Percentiles rank a stretch among this genome's conserved stretches.
These are phyloP conservation scores for Epirrhoe alternata DNA, from an alignment of 2,888 invertebrate species.

Conservation along the genomic window DNA sequence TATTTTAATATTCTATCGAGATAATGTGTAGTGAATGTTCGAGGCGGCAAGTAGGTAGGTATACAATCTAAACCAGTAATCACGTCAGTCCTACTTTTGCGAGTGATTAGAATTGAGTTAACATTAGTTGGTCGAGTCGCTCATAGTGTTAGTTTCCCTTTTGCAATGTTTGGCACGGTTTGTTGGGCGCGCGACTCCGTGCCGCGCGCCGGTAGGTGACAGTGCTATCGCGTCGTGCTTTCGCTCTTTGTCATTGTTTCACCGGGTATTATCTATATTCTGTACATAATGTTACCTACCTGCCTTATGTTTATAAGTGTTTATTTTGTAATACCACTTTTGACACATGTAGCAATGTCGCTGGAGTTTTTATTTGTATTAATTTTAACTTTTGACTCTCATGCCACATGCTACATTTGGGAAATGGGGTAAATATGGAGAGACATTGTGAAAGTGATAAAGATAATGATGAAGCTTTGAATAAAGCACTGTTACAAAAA, in stretches of 20 bases:
- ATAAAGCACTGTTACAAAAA: constrained; percentile 89
- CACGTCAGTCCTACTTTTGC: constrained; percentile 53
- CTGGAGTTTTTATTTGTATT: constrained; percentile 75
- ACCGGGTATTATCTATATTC: constrained; percentile 76
- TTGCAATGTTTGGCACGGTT: constrained; percentile 33
- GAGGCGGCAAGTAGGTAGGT: constrained; percentile 74
- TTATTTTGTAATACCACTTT: constrained; percentile 86
- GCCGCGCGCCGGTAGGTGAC: constrained; percentile 40
- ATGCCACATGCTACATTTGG: constrained; percentile 85
- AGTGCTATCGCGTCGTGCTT: constrained; percentile 62
- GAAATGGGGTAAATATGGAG: constrained; percentile 89
- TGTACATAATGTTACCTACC: constrained; percentile 81
- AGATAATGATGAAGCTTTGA: constrained; percentile 85
- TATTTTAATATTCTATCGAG: constrained; percentile 79
- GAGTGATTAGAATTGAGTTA: constrained; percentile 39
- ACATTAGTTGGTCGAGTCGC: constrained; percentile 24
- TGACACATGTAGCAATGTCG: constrained; percentile 86
- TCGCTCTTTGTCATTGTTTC: constrained; percentile 82
- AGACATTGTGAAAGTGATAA: constrained; percentile 88
- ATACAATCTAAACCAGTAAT: constrained; percentile 63
- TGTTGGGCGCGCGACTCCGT: constrained; percentile 39
- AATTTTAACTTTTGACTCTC: constrained; percentile 78
- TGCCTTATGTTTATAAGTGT: constrained; percentile 82
- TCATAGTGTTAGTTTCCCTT: constrained; percentile 35
- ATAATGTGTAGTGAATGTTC: constrained; percentile 84